A percentile compares a stretch with the other conserved stretches of the same genome.
Conservation (phyloP, 23 tunicate genomes). For the Clavelina lepadiformis region DNA sequence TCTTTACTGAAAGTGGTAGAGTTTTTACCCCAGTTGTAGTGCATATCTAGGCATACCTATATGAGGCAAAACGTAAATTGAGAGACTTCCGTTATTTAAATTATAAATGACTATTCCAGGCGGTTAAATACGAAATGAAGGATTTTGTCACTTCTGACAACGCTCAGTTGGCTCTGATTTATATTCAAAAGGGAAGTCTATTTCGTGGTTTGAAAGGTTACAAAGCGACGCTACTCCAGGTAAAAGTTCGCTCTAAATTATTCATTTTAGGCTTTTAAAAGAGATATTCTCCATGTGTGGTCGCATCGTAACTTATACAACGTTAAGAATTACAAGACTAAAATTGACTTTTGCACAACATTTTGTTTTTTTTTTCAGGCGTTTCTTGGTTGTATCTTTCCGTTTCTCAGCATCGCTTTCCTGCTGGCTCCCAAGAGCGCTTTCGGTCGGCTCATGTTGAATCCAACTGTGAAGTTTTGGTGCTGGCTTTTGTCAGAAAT, state of each 20-base stretch:
- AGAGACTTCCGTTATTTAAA: no score
- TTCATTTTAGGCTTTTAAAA: no score
- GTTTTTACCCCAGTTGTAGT: no score
- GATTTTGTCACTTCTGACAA: constrained; percentile 93
- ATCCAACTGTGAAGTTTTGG: constrained; percentile 92
- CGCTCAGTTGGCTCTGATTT: constrained; percentile 88
- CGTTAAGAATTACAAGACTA: no score
- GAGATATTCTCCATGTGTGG: no score
- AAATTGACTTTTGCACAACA: background rate
- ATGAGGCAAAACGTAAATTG: no score
- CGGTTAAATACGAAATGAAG: constrained; percentile 92
- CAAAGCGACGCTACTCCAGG: constrained; percentile 73
- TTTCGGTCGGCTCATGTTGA: constrained; percentile 64
- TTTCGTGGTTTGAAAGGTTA: constrained; percentile 71
- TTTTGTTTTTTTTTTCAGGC: constrained; percentile 29
- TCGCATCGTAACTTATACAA: no score
- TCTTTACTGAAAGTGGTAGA: no score
- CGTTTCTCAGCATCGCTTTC: constrained; percentile 65
- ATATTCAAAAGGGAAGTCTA: constrained; percentile 92
- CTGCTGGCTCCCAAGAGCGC: constrained; percentile 59
- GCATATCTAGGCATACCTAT: no score
- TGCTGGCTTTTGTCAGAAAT: constrained; percentile 86
- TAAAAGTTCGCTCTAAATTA: no score
- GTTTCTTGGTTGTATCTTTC: constrained; percentile 64
- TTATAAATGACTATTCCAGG: no score